A percentile compares a stretch with the other conserved stretches of the same genome.
Conservation (phyloP, 2,888 invertebrate species). For the Drosophila quasianomalipes region DNA sequence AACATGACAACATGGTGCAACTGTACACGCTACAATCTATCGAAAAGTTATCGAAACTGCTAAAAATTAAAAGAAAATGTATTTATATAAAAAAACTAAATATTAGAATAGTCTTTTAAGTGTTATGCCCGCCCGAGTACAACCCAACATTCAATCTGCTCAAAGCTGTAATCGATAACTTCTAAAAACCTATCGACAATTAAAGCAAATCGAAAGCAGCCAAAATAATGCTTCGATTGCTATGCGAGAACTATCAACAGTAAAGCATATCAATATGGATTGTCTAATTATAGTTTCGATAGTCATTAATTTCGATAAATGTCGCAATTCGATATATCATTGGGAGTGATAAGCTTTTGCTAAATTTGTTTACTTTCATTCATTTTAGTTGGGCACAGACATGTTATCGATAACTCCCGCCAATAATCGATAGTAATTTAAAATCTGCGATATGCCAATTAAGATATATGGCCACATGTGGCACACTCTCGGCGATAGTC, state of each 20-base stretch:
- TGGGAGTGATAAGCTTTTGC: background rate
- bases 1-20: background rate
- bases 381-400: background rate
- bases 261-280: background rate
- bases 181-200: background rate
- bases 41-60: background rate
- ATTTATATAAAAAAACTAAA: background rate
- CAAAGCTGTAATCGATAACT: background rate
- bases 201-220: too few species aligned
- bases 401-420: conserved; percentile 5
- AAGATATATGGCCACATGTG: background rate
- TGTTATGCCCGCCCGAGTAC: background rate
- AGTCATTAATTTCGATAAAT: background rate
- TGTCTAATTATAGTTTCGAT: background rate
- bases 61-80: too few species aligned
- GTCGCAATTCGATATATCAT: background rate
- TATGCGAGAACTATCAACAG: background rate
- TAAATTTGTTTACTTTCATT: background rate
- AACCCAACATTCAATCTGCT: background rate
- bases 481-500: background rate
- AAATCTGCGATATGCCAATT: background rate
- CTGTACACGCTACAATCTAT: conserved; percentile 7
- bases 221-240: background rate
- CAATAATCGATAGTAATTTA: background rate
- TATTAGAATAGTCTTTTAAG: background rate